Conservation (phyloP, 2,888 invertebrate genomes). For the Andrena marginata region DNA sequence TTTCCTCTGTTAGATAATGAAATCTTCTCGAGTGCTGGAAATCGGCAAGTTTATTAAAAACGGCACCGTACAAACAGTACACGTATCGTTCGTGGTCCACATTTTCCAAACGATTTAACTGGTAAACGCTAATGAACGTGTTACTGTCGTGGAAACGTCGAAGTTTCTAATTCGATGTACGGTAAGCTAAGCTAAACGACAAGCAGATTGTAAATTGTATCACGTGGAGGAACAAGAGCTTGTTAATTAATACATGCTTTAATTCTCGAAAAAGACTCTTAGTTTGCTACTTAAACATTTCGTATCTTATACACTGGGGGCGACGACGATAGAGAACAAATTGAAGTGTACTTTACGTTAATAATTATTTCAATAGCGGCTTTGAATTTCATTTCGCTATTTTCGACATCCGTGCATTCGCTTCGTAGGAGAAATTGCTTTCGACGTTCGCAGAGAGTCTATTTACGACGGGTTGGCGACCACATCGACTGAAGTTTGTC, state of each 20-base stretch:
- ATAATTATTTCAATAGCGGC: too few relatives aligned
- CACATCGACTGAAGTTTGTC: neutral
- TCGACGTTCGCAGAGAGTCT: neutral
- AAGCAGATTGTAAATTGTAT: neutral
- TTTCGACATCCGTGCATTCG: neutral
- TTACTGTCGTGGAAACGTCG: too few relatives aligned
- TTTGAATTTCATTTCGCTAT: neutral
- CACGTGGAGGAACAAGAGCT: too few relatives aligned
- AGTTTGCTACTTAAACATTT: neutral
- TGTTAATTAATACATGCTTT: too few relatives aligned
- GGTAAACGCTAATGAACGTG: too few relatives aligned
- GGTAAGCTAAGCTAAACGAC: neutral
- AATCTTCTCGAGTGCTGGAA: neutral
- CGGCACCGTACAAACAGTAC: neutral
- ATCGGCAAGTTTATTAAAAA: conserved; percentile 25
- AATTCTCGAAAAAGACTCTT: too few relatives aligned
- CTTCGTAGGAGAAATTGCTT: conserved; percentile 12
- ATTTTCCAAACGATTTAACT: too few relatives aligned
- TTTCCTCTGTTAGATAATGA: conserved; percentile 23
- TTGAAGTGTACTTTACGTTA: neutral
- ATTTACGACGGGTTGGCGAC: neutral
- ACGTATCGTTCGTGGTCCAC: too few relatives aligned
- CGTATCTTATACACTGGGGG: neutral
- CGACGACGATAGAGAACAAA: neutral
- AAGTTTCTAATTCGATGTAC: too few relatives aligned